Conservation (phyloP, 1,140 invertebrate species). For the Drosophila eugracilis region DNA sequence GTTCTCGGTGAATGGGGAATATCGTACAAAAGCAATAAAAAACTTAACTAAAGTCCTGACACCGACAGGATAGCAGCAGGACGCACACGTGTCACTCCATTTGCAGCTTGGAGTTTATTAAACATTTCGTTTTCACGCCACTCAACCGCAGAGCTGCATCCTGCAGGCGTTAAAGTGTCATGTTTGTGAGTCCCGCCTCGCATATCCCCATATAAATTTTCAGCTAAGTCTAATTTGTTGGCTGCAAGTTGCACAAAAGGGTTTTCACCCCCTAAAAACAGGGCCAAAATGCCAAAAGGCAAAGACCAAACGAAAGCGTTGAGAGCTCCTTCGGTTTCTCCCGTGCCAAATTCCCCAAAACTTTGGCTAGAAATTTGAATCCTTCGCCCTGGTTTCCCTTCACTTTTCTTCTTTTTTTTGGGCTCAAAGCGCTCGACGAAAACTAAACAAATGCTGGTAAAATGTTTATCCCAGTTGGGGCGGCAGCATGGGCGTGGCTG, state of each 20-base stretch:
- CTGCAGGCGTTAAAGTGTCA: conserved; percentile 25
- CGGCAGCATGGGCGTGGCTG: conserved; percentile 14
- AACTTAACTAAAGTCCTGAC: conserved; percentile 37
- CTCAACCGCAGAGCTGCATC: conserved; percentile 22
- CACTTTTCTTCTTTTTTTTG: background rate
- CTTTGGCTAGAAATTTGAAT: conserved; percentile 30
- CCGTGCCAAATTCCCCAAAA: conserved; percentile 11
- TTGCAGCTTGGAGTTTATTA: conserved; percentile 30
- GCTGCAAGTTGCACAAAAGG: conserved; percentile 19
- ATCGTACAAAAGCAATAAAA: conserved; percentile 32
- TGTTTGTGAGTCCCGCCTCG: conserved; percentile 12
- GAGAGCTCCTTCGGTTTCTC: conserved; percentile 2
- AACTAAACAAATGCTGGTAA: conserved; percentile 46
- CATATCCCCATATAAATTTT: conserved; percentile 24
- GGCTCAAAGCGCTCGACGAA: conserved; percentile 17
- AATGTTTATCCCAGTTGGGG: conserved; percentile 31
- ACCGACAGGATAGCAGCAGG: conserved; percentile 1
- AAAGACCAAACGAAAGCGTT: conserved; percentile 16
- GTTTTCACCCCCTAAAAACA: too few species aligned
- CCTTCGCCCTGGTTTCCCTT: background rate
- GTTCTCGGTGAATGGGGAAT: conserved; percentile 9
- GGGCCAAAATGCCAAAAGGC: background rate
- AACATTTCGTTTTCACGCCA: conserved; percentile 35
- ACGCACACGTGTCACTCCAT: conserved; percentile 26
- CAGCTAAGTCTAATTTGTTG: conserved; percentile 54